These are phyloP conservation scores for Plumapathes pennacea DNA, from an alignment of 92 coral and sea anemone species.

Conservation along the genomic window DNA sequence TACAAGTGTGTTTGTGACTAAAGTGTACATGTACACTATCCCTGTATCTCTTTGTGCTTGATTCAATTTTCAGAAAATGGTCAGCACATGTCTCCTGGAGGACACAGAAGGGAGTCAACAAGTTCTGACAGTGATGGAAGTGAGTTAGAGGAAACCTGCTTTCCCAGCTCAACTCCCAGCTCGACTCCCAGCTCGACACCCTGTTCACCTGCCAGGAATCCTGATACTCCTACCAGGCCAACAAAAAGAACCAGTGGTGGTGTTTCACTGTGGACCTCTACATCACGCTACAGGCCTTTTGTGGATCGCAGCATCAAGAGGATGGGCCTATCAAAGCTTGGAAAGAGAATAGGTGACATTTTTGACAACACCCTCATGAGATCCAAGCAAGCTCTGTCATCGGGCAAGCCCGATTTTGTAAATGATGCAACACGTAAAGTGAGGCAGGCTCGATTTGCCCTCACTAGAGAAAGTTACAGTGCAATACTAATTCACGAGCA, in stretches of 20 bases:
- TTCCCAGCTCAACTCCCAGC: conserved; percentile 5
- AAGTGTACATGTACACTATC: too few species aligned
- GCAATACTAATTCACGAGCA: conserved; percentile 5
- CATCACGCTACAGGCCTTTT: conserved; percentile 88
- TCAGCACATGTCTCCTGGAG: too few species aligned
- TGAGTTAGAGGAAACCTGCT: background rate
- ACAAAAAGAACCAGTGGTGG: conserved; percentile 54
- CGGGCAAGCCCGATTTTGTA: conserved; percentile 45
- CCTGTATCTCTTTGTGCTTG: too few species aligned
- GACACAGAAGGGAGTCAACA: too few species aligned
- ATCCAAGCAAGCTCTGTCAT: conserved; percentile 52
- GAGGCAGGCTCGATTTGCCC: conserved; percentile 36
- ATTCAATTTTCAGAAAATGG: too few species aligned
- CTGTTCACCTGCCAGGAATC: conserved; percentile 17
- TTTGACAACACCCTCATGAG: conserved; percentile 60
- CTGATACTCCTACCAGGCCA: conserved; percentile 35
- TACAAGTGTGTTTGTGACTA: too few species aligned
- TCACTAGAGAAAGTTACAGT: background rate
- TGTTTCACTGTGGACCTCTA: conserved; percentile 60
- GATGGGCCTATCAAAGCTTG: conserved; percentile 85
- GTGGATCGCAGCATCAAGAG: conserved; percentile 89
- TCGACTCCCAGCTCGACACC: too few species aligned
- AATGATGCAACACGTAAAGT: conserved; percentile 48
- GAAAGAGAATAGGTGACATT: conserved; percentile 74
- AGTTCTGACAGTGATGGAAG: conserved; percentile 17